A percentile compares a stretch with the other conserved stretches of the same genome.
phyloP scores from a whole-genome alignment of 2,113 vertebrate species.

The Amazona vittata region DNA sequence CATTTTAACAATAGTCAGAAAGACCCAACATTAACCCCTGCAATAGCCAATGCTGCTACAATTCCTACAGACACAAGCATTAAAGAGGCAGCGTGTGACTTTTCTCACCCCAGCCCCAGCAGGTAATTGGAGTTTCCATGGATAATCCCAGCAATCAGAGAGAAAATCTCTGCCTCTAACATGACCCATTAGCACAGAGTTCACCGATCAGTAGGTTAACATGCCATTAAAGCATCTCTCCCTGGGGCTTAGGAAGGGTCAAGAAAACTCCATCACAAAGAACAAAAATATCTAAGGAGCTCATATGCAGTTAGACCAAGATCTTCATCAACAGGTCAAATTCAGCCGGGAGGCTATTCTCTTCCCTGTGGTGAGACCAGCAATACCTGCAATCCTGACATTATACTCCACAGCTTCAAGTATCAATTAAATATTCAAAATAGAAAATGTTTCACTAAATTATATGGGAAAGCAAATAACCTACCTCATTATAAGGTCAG shows the following conservation, averaged over 20 bases:
- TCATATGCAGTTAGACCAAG: not conserved
- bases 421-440: not conserved
- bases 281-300: slow-evolving; percentile 14
- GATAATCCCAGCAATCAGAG: slow-evolving; percentile 57
- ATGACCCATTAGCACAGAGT: slow-evolving; percentile 58
- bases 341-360: not conserved
- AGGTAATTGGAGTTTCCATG: slow-evolving; percentile 50
- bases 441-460: not conserved
- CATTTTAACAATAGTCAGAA: not conserved
- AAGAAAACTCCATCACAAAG: slow-evolving; percentile 35
- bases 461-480: not conserved
- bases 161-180: slow-evolving; percentile 20
- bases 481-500: not conserved
- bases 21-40: not conserved
- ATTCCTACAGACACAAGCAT: not conserved
- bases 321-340: not conserved
- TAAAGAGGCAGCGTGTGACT: not conserved
- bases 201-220: slow-evolving; percentile 49
- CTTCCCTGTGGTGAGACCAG: not conserved
- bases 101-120: slow-evolving; percentile 34
- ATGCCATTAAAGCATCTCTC: slow-evolving; percentile 18
- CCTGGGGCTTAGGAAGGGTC: slow-evolving; percentile 28
- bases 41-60: not conserved
- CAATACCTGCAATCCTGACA: not conserved
- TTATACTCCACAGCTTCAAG: not conserved